Evolutionary conservation across 2,113 vertebrate genomes (phyloP).

Genomic region (Stegostoma tigrinum): DNA sequence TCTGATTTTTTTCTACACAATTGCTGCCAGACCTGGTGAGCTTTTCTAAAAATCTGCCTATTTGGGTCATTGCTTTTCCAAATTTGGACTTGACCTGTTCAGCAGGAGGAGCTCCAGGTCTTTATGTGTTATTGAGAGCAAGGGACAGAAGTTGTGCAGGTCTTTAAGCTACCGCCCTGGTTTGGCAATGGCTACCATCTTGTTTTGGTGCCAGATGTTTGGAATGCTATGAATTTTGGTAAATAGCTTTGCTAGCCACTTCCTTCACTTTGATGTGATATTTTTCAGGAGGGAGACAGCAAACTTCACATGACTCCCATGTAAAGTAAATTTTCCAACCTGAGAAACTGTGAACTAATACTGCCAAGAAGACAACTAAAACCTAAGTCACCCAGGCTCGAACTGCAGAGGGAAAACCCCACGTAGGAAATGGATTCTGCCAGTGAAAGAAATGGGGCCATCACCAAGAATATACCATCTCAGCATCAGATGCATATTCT

Average conservation of each 20-base stretch:
- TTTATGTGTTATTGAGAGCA: background rate
- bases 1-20: no score
- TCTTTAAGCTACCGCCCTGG: background rate
- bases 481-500: no score
- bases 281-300: background rate
- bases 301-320: background rate
- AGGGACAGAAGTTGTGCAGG: background rate
- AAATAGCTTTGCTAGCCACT: background rate
- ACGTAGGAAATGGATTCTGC: background rate
- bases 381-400: background rate
- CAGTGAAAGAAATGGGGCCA: background rate
- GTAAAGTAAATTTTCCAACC: background rate
- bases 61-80: background rate
- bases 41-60: no score
- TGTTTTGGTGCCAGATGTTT: background rate
- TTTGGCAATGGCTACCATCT: background rate
- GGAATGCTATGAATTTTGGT: background rate
- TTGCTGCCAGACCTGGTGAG: no score
- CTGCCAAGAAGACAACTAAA: background rate
- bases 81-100: background rate
- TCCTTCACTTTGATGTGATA: background rate
- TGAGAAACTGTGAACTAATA: background rate
- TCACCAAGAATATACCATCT: no score
- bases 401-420: background rate
- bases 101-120: background rate